Evolutionary conservation across 2,888 invertebrate species (phyloP).

Genomic region (Pandemis corylana): DNA sequence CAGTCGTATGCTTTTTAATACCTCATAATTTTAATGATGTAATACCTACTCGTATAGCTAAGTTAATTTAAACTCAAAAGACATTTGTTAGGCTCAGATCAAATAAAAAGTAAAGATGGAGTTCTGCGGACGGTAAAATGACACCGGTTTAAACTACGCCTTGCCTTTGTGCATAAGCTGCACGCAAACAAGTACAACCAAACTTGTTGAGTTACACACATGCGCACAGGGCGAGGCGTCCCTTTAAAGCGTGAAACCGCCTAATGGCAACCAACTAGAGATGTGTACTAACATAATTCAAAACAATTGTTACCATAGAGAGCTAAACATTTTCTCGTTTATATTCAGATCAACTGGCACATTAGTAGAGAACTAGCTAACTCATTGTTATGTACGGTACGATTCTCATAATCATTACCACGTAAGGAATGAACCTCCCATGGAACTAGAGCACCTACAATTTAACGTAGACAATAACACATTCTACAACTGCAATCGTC

Average conservation of each 20-base stretch:
- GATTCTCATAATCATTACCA: slow-evolving; percentile 26
- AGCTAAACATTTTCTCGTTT: slow-evolving; percentile 3
- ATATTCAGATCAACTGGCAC: slow-evolving; percentile 31
- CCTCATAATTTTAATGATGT: no score
- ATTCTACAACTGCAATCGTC: slow-evolving; percentile 8
- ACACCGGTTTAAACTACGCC: no score
- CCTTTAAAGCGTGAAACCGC: not conserved
- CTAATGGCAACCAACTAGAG: not conserved
- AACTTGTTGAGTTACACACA: no score
- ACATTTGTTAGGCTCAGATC: no score
- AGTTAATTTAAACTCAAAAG: no score
- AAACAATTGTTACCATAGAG: slow-evolving; percentile 12
- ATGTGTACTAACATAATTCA: not conserved
- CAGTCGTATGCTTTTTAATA: not conserved
- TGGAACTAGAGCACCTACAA: slow-evolving; percentile 23
- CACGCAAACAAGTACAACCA: no score
- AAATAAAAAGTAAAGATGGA: no score
- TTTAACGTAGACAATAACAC: slow-evolving; percentile 18
- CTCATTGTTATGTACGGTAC: slow-evolving; percentile 34
- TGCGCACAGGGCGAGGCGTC: no score
- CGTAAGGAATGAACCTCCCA: slow-evolving; percentile 33
- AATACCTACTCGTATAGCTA: no score
- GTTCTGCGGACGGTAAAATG: no score
- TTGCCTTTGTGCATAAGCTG: no score
- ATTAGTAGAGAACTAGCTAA: slow-evolving; percentile 27